Conservation (phyloP, 2,797 vertebrate genomes). For the Telmatherina bonti region DNA sequence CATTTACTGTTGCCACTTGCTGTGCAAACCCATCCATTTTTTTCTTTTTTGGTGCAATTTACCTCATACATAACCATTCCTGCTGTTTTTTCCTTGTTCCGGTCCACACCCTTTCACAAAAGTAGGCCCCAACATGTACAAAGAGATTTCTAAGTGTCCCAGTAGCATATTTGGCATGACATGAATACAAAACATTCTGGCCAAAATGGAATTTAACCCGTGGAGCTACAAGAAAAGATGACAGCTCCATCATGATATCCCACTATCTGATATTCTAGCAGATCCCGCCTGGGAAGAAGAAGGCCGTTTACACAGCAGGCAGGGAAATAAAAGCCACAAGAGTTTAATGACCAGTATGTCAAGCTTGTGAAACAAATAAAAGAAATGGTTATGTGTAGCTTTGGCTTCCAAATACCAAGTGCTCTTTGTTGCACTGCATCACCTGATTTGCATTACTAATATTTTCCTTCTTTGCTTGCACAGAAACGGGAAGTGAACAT, state of each 20-base stretch:
- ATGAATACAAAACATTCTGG: constrained; percentile 46
- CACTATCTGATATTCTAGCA: constrained; percentile 30
- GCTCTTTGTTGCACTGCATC: constrained; percentile 25
- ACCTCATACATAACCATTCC: constrained; percentile 3
- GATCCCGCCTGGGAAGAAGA: constrained; percentile 19
- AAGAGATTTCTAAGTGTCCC: constrained; percentile 50
- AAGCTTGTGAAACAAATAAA: neutral
- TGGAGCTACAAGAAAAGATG: constrained; percentile 31
- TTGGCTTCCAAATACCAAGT: neutral
- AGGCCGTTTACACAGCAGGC: constrained; percentile 15
- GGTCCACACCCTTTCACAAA: constrained; percentile 31
- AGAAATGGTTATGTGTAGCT: neutral
- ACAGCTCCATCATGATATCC: constrained; percentile 49
- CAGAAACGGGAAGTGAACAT: constrained; percentile 72
- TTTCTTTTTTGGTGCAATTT: neutral
- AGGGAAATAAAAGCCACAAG: neutral
- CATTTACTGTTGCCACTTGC: neutral
- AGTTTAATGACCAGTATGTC: neutral
- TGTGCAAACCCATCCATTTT: neutral
- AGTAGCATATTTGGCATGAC: constrained; percentile 58
- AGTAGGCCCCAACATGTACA: constrained; percentile 34
- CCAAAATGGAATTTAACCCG: constrained; percentile 40
- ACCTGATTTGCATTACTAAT: constrained; percentile 58
- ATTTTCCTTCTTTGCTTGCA: constrained; percentile 9
- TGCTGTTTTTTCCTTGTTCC: constrained; percentile 11